These are phyloP conservation scores for Lucilia cuprina DNA, from an alignment of 1,140 invertebrate species.

Conservation along the genomic window DNA sequence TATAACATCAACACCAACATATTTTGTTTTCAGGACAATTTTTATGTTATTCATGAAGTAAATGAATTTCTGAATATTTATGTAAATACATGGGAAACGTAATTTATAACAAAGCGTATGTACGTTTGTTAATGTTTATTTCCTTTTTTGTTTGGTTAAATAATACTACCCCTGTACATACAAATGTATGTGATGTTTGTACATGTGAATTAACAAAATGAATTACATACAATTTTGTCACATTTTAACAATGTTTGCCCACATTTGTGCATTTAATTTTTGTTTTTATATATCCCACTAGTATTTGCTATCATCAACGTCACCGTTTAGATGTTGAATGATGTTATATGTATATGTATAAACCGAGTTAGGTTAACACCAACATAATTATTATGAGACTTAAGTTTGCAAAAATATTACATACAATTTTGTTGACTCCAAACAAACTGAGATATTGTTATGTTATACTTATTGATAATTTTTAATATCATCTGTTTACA, in stretches of 20 bases:
- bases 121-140: not conserved
- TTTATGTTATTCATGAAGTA: not conserved
- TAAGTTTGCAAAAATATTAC: no score
- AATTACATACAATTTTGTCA: conserved; percentile 30
- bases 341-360: no score
- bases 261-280: conserved; percentile 6
- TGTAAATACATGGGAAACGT: not conserved
- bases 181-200: not conserved
- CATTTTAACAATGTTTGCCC: conserved; percentile 20
- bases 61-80: not conserved
- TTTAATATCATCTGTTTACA: no score
- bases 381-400: no score
- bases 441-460: no score
- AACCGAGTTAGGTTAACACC: no score
- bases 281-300: not conserved
- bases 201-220: conserved; percentile 10
- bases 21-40: not conserved
- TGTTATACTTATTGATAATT: no score
- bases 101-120: not conserved
- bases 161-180: not conserved
- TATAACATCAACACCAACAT: not conserved
- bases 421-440: no score
- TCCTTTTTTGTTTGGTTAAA: not conserved
- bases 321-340: not conserved
- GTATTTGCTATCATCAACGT: not conserved